Evolutionary conservation across 2,888 invertebrate genomes (phyloP).

Genomic region (Polia nebulosa): DNA sequence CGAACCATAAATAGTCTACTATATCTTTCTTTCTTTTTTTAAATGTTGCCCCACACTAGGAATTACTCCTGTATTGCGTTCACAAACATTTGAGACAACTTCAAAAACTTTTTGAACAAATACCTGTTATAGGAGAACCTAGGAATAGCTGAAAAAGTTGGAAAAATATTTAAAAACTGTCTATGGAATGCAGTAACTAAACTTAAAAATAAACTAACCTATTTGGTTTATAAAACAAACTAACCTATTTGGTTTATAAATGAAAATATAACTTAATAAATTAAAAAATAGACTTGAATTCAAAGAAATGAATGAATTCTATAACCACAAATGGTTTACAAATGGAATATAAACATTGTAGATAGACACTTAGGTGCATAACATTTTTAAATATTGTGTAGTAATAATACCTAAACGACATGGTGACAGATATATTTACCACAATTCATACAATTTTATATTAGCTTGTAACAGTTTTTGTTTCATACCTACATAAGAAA

Average conservation of each 20-base stretch:
- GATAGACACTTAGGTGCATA: neutral
- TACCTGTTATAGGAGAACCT: no score
- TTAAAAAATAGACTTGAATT: neutral
- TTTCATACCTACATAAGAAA: neutral
- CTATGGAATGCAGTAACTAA: no score
- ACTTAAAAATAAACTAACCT: no score
- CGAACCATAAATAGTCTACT: no score
- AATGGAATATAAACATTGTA: neutral
- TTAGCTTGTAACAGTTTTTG: neutral
- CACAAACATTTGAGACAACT: no score
- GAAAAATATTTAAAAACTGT: no score
- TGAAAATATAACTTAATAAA: neutral
- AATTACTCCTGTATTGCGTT: no score
- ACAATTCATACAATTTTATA: conserved; percentile 11
- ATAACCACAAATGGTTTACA: conserved; percentile 34
- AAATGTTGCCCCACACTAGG: no score
- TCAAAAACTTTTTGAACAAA: no score
- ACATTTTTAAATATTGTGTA: conserved; percentile 6
- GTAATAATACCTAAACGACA: conserved; percentile 3
- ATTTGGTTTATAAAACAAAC: no score
- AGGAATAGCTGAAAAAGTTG: no score
- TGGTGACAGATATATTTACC: neutral
- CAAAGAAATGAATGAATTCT: conserved; percentile 1
- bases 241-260: neutral
- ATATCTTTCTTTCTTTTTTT: no score